phyloP scores from a whole-genome alignment of 1,140 invertebrate genomes.

The Lasioglossum baleicum region DNA sequence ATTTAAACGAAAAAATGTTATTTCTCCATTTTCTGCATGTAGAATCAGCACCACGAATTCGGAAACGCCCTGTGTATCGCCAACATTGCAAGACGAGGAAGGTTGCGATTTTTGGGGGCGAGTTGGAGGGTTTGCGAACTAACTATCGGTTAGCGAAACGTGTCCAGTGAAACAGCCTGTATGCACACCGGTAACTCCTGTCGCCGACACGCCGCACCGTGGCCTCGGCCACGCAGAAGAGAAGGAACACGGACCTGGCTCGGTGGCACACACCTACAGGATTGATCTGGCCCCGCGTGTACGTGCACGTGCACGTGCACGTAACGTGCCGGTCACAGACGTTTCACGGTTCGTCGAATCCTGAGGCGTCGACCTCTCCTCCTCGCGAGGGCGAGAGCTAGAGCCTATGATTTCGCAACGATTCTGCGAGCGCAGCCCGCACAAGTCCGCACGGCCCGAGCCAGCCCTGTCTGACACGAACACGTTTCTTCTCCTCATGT shows the following conservation, averaged over 20 bases:
- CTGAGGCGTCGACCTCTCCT: constrained; percentile 49
- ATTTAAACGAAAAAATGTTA: too few relatives aligned
- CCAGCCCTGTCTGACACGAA: too few relatives aligned
- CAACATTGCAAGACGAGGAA: too few relatives aligned
- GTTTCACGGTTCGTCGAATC: constrained; percentile 52
- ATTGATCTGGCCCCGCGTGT: constrained; percentile 4
- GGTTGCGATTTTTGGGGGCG: too few relatives aligned
- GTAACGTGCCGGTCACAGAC: constrained; percentile 27
- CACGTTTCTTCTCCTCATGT: too few relatives aligned
- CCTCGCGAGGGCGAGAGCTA: constrained; percentile 12
- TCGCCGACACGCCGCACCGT: not conserved
- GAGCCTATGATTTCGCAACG: constrained; percentile 36
- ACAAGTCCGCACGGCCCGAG: too few relatives aligned
- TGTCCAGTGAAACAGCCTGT: too few relatives aligned
- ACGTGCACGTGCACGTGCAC: constrained; percentile 5
- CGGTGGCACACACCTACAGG: not conserved
- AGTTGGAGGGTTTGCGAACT: too few relatives aligned
- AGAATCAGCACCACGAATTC: too few relatives aligned
- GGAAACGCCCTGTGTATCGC: too few relatives aligned
- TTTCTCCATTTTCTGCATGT: too few relatives aligned
- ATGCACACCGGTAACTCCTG: constrained; percentile 8
- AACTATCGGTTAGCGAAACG: too few relatives aligned
- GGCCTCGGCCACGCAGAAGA: not conserved
- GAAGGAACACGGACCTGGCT: not conserved
- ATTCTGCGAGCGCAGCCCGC: not conserved